Evolutionary conservation across 2,113 vertebrate species (phyloP).

Genomic region (Suncus etruscus): DNA sequence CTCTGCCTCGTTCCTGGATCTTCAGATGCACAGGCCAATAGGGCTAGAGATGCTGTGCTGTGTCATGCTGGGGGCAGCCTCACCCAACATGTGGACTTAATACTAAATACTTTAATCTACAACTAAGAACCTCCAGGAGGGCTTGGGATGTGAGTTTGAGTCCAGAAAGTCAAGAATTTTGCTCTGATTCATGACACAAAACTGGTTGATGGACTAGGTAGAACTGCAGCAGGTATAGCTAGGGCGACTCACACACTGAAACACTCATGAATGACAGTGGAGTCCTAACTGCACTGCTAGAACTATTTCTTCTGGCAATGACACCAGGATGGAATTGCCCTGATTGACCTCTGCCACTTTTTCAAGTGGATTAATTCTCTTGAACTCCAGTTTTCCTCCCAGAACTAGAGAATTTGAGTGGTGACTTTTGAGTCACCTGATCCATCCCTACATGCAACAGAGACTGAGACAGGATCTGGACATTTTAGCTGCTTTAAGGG

Average conservation of each 20-base stretch:
- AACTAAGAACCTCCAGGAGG: slow-evolving; percentile 6
- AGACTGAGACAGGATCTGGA: neutral
- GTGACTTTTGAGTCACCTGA: neutral
- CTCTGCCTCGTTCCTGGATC: no score
- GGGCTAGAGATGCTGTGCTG: no score
- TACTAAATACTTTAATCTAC: no score
- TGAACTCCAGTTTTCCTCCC: neutral
- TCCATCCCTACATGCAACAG: neutral
- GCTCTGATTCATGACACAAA: neutral
- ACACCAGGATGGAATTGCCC: neutral
- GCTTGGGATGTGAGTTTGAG: neutral
- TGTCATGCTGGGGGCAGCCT: no score
- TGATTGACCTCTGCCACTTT: neutral
- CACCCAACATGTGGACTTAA: no score
- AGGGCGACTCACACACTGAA: neutral
- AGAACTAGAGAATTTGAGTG: neutral
- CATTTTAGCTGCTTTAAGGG: slow-evolving; percentile 16
- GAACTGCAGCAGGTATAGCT: neutral
- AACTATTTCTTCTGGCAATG: neutral
- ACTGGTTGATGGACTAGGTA: neutral
- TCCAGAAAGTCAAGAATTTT: neutral
- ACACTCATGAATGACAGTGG: neutral
- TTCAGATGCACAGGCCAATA: no score
- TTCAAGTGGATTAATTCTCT: neutral
- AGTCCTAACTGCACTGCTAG: neutral